A percentile compares a stretch with the other conserved stretches of the same genome.
Conservation (phyloP, 2,797 vertebrate species). For the Gobionotothen gibberifrons region DNA sequence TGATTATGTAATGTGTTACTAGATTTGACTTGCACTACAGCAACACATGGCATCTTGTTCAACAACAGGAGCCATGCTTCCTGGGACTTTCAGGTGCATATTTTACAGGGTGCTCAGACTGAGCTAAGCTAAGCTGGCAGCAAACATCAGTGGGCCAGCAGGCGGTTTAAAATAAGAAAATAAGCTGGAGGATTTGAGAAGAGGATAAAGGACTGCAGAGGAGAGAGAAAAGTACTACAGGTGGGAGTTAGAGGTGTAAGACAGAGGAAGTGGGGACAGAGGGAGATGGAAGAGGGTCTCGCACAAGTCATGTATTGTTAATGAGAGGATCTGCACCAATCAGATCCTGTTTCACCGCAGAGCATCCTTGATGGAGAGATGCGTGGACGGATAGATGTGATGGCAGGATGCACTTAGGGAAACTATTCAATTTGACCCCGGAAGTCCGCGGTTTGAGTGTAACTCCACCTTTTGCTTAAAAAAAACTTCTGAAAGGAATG, state of each 20-base stretch:
- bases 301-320: conserved; percentile 76
- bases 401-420: conserved; percentile 48
- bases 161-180: conserved; percentile 58
- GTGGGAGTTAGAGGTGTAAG: conserved; percentile 39
- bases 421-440: conserved; percentile 63
- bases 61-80: conserved; percentile 32
- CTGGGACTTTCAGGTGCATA: conserved; percentile 53
- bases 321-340: conserved; percentile 74
- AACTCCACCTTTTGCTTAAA: conserved; percentile 63
- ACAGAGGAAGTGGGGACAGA: conserved; percentile 39
- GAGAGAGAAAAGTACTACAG: conserved; percentile 22
- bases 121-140: conserved; percentile 65
- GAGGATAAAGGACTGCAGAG: conserved; percentile 45
- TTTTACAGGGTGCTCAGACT: conserved; percentile 43
- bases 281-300: conserved; percentile 31
- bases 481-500: conserved; percentile 28
- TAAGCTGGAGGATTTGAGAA: conserved; percentile 50
- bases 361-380: conserved; percentile 57
- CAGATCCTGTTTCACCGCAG: conserved; percentile 74
- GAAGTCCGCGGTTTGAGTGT: conserved; percentile 72
- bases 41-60: conserved; percentile 19
- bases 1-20: conserved; percentile 26
- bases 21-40: conserved; percentile 25
- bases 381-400: conserved; percentile 51
- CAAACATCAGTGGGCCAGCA: conserved; percentile 36